Conservation (phyloP, 2,113 vertebrate genomes). For the Ranitomeya imitator region DNA sequence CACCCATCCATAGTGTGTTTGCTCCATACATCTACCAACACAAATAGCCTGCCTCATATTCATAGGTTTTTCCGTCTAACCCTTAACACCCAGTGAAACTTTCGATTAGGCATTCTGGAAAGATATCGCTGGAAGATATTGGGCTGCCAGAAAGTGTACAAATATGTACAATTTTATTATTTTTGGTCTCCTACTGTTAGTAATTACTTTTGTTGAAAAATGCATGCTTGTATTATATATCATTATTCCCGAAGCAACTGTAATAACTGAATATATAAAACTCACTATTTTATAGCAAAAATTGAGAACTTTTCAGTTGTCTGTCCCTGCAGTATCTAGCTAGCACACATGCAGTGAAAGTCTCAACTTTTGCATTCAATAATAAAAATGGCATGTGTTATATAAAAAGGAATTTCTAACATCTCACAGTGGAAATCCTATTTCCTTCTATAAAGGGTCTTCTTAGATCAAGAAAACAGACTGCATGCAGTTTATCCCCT, state of each 20-base stretch:
- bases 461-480: neutral
- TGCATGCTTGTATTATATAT: neutral
- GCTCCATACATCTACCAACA: too few species aligned
- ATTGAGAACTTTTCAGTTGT: neutral
- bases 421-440: conserved; percentile 15
- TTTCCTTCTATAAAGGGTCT: neutral
- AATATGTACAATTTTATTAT: too few species aligned
- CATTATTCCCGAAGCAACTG: neutral
- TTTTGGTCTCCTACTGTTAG: too few species aligned
- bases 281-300: neutral
- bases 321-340: neutral
- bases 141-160: too few species aligned
- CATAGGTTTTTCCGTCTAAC: too few species aligned
- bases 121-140: too few species aligned
- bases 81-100: too few species aligned
- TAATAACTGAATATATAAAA: neutral
- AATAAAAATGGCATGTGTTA: conserved; percentile 3
- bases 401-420: conserved; percentile 9
- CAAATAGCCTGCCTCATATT: too few species aligned
- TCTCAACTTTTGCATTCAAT: conserved; percentile 8
- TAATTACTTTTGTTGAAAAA: neutral
- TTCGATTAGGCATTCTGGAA: too few species aligned
- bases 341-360: neutral
- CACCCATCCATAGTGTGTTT: too few species aligned
- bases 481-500: conserved; percentile 7